Conservation (phyloP, 1,140 invertebrate genomes). For the Drosophila pruinosa region DNA sequence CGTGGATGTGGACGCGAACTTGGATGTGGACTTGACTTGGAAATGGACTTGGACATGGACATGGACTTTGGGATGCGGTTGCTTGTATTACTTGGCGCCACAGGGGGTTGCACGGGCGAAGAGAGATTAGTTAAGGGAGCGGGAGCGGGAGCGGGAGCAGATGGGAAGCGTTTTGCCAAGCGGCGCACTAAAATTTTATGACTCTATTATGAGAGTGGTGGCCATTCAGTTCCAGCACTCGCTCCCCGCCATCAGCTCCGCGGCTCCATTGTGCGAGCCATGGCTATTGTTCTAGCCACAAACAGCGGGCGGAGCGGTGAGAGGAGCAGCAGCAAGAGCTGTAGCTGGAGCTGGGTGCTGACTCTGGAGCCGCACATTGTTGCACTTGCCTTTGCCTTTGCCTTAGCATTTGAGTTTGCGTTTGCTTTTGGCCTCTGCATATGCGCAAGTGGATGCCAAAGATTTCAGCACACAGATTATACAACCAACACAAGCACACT, state of each 20-base stretch:
- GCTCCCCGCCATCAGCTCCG: constrained; percentile 3
- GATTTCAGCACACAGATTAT: constrained; percentile 76
- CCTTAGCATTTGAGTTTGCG: background rate
- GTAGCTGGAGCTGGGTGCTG: background rate
- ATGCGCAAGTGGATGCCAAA: constrained; percentile 68
- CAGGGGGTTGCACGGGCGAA: constrained; percentile 42
- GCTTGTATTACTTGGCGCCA: constrained; percentile 57
- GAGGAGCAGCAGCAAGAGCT: too few species aligned
- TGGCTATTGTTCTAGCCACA: constrained; percentile 66
- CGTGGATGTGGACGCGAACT: background rate
- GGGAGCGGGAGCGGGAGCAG: background rate
- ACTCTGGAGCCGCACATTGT: constrained; percentile 1
- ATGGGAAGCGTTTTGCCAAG: constrained; percentile 31
- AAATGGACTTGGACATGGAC: background rate
- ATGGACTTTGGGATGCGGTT: constrained; percentile 21
- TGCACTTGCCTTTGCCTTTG: constrained; percentile 18
- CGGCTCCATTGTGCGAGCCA: constrained; percentile 51
- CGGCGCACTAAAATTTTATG: constrained; percentile 80
- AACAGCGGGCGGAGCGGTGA: background rate
- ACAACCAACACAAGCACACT: constrained; percentile 48
- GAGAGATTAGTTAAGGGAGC: background rate
- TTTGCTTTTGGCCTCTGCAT: constrained; percentile 35
- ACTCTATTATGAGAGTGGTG: constrained; percentile 80
- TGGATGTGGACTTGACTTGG: background rate
- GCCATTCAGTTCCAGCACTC: constrained; percentile 48